A percentile compares a stretch with the other conserved stretches of the same genome.
Conservation (phyloP, 2,797 vertebrate species). For the Acanthurus tractus region DNA sequence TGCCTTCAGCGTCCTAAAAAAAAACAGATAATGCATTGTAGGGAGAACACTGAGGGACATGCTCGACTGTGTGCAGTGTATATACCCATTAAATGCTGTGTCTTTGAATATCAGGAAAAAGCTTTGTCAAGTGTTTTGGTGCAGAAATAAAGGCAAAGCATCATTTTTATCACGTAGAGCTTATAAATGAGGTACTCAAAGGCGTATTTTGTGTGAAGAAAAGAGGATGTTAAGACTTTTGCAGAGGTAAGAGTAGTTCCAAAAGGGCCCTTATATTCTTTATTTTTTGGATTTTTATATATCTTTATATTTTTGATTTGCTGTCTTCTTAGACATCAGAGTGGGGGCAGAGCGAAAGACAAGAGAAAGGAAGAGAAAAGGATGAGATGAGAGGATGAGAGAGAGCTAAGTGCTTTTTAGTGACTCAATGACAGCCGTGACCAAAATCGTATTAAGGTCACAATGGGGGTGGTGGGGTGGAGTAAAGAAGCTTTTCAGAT, state of each 20-base stretch:
- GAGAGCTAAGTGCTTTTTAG: conserved; percentile 74
- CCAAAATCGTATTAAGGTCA: conserved; percentile 81
- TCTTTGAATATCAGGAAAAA: conserved; percentile 14
- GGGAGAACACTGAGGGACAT: background rate
- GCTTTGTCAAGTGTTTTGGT: conserved; percentile 25
- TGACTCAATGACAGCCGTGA: conserved; percentile 75
- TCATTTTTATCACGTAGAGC: conserved; percentile 7
- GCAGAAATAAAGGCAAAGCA: background rate
- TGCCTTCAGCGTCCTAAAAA: conserved; percentile 14
- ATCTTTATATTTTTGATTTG: conserved; percentile 5
- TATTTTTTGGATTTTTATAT: conserved; percentile 7
- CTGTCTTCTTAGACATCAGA: conserved; percentile 15
- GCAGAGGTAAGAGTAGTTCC: background rate
- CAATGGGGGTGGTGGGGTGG: conserved; percentile 69
- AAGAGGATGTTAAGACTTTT: conserved; percentile 8
- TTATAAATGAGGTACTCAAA: background rate
- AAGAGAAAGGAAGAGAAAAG: conserved; percentile 29
- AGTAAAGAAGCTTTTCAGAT: conserved; percentile 78
- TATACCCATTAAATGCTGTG: background rate
- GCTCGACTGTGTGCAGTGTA: background rate
- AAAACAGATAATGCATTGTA: conserved; percentile 1
- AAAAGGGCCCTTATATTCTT: conserved; percentile 6
- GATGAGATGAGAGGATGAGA: conserved; percentile 62
- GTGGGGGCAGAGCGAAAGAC: conserved; percentile 7
- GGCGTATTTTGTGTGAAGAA: conserved; percentile 7